Percentiles rank a stretch among this genome's conserved stretches.
phyloP scores from a whole-genome alignment of 2,888 invertebrate species.

The Lithophane leautieri region DNA sequence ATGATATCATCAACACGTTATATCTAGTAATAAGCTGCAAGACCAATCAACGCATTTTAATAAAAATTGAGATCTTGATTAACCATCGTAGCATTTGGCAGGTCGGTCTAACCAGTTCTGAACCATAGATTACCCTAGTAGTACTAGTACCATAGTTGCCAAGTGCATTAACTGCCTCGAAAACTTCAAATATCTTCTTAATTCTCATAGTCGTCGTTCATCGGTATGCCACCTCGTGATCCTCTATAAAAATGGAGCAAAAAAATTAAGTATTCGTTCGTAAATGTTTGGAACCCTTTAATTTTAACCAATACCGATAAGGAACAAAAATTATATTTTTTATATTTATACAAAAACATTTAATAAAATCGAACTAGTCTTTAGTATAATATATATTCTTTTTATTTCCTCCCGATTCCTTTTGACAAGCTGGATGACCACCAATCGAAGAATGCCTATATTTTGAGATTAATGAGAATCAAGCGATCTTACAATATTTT shows the following conservation, averaged over 20 bases:
- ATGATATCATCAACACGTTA: background rate
- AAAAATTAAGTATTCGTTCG: constrained; percentile 10
- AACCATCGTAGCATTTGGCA: background rate
- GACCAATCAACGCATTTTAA: background rate
- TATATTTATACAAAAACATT: constrained; percentile 59
- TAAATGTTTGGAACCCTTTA: constrained; percentile 24
- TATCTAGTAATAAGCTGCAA: background rate
- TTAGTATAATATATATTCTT: constrained; percentile 53
- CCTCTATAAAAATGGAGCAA: constrained; percentile 1
- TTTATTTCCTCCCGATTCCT: constrained; percentile 25
- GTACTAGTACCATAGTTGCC: background rate
- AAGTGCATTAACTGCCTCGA: background rate
- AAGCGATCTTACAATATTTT: background rate
- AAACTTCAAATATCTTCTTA: background rate
- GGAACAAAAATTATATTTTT: constrained; percentile 43
- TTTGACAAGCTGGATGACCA: background rate
- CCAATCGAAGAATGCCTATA: background rate
- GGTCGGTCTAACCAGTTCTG: background rate
- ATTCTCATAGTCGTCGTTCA: background rate
- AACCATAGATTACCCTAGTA: background rate
- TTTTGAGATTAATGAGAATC: background rate
- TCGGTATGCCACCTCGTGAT: background rate
- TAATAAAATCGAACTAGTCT: constrained; percentile 68
- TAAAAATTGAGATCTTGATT: constrained; percentile 27
- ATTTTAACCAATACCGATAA: constrained; percentile 36